Conservation (phyloP, 2,888 invertebrate genomes). For the Branchellion lobata region DNA sequence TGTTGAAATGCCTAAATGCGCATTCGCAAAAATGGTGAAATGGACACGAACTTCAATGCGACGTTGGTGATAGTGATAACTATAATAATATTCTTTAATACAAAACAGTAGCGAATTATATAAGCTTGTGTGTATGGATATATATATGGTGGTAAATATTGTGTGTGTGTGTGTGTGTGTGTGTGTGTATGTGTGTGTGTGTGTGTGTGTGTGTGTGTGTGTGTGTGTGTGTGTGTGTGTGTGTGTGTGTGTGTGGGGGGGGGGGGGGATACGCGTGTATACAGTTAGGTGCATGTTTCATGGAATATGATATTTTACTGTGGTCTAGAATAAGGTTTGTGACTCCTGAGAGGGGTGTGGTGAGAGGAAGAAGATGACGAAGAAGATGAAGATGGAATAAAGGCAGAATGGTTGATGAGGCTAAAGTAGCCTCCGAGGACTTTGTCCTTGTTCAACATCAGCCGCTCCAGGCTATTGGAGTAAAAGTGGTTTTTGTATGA, state of each 20-base stretch:
- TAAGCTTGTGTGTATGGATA: too few species aligned
- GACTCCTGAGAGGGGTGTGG: slow-evolving; percentile 7
- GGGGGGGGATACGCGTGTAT: background rate
- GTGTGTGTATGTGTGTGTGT: slow-evolving; percentile 12
- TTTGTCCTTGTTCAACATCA: slow-evolving; percentile 36
- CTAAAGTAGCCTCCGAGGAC: background rate
- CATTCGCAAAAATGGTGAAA: too few species aligned
- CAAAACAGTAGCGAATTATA: too few species aligned
- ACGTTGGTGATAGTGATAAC: too few species aligned
- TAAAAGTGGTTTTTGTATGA: background rate
- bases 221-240: background rate
- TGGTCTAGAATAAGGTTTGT: slow-evolving; percentile 36
- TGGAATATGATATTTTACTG: background rate
- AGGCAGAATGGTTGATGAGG: slow-evolving; percentile 32
- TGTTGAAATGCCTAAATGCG: too few species aligned
- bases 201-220: background rate
- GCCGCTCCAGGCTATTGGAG: slow-evolving; percentile 17
- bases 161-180: background rate
- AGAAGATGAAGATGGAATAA: slow-evolving; percentile 1
- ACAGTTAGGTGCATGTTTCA: background rate
- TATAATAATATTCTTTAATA: too few species aligned
- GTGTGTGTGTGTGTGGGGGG: background rate
- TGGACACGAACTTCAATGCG: too few species aligned
- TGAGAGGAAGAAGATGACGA: slow-evolving; percentile 13
- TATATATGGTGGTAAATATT: too few species aligned